Base-by-base conservation (phyloP, 1,140 invertebrate genomes). In the Myzus persicae region DNA sequence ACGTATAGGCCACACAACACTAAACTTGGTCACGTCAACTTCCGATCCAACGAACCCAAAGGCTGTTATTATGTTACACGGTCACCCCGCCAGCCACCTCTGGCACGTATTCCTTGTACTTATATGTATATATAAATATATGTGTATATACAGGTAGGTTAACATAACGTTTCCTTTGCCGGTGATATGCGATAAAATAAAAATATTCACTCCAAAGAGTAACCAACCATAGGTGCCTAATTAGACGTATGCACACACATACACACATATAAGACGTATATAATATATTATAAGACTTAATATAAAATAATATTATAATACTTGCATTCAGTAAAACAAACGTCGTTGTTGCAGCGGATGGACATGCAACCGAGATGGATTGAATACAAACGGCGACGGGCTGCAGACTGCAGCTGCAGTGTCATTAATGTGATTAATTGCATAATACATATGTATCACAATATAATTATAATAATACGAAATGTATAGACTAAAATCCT, bases 11-110 rank as follows among this genome's bases (percentile, higher is more conserved):
- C 91, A 93, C 91, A 93, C 91, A 92, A 93, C 91, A 84, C 91
- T 93, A 85, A 93, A 92, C 76, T 85, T 93, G 91, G 91, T 93
- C 91, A 93, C 91, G 91, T 93, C 91, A 93, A 93, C 81, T 93
- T 93, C 91, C 91, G 91, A 93, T 93, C 46, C 91, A 93, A n/a
- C 91, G 91, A 93, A 54, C 91, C 91, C 76, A 93, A 93, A 93
- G 91, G 76, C 91, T 93, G 67, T 93, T 89, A 89, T 89, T 81
- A 48, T 92, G 91, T 92, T 92, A 92, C 91, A 92, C 36, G 42
- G 44, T 81, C 42, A 44, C 90, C 42, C 89, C 38, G 40, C 59
- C 44, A 36, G 18, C 44, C 76, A 40, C 24, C 40, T 84, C 82
- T 26, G 8, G 22, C 31, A n/a, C n/a, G 42, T 46, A 40, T 44